These are phyloP conservation scores for Himalopsyche phryganea DNA, from an alignment of 1,140 invertebrate genomes.

Conservation along the genomic window DNA sequence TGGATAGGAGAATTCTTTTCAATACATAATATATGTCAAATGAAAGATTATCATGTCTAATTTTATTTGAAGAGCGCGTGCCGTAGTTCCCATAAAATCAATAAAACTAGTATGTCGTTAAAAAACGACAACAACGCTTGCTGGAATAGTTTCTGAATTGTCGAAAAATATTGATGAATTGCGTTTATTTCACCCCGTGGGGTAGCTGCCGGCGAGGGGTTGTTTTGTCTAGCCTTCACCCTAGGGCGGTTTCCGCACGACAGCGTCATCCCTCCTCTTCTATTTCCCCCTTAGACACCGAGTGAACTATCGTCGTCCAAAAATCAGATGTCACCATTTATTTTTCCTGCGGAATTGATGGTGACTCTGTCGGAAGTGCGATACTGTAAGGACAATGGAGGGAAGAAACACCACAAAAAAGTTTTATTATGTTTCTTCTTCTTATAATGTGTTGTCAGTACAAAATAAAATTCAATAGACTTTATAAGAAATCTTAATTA, in stretches of 20 bases:
- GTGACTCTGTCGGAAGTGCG: too few species aligned
- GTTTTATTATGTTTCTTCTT: too few species aligned
- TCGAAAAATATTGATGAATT: constrained; percentile 32
- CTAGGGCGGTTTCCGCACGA: not conserved
- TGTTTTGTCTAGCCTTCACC: not conserved
- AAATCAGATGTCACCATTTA: too few species aligned
- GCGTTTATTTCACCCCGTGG: constrained; percentile 13
- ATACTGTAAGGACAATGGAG: too few species aligned
- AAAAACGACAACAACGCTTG: constrained; percentile 22
- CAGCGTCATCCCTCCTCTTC: constrained; percentile 4
- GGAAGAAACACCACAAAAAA: too few species aligned
- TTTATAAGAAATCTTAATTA: too few species aligned
- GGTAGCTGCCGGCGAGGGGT: constrained; percentile 4
- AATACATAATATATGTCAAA: too few species aligned
- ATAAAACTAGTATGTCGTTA: constrained; percentile 16
- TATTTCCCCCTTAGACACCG: not conserved
- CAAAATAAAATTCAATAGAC: too few species aligned
- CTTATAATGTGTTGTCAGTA: too few species aligned
- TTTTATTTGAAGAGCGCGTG: constrained; percentile 6
- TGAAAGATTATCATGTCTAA: too few species aligned
- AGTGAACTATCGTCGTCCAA: not conserved
- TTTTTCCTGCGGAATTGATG: too few species aligned
- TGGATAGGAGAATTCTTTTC: too few species aligned
- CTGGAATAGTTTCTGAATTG: constrained; percentile 22
- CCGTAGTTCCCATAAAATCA: constrained; percentile 20